A percentile compares a stretch with the other conserved stretches of the same genome.
These are phyloP conservation scores for Pediacus dermestoides DNA, from an alignment of 2,888 invertebrate genomes.

Conservation along the genomic window DNA sequence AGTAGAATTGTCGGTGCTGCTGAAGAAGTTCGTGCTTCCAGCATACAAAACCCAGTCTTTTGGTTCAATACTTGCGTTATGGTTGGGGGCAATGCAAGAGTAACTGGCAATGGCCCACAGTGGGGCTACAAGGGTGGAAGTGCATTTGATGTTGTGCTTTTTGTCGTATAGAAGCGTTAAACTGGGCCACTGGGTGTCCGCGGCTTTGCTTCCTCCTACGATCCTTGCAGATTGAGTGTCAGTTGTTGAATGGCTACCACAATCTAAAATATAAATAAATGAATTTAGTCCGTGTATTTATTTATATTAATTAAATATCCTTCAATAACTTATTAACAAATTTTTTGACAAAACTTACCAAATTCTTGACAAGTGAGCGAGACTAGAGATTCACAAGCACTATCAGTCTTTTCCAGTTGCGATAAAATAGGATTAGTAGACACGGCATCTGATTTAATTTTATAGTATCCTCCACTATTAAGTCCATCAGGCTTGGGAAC, in stretches of 20 bases:
- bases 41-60: slow-evolving; percentile 43
- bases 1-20: slow-evolving; percentile 39
- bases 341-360: slow-evolving; percentile 41
- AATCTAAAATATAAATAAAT: slow-evolving; percentile 39
- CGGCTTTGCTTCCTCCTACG: slow-evolving; percentile 51
- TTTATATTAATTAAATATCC: slow-evolving; percentile 1
- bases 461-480: slow-evolving; percentile 29
- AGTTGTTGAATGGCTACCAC: slow-evolving; percentile 45
- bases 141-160: slow-evolving; percentile 50
- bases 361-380: slow-evolving; percentile 58
- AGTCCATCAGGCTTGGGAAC: slow-evolving; percentile 29
- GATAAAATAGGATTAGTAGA: slow-evolving; percentile 38
- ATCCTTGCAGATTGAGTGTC: slow-evolving; percentile 48
- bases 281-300: too few species aligned
- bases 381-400: slow-evolving; percentile 50
- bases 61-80: slow-evolving; percentile 12
- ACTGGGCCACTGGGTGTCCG: slow-evolving; percentile 57
- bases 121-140: slow-evolving; percentile 52
- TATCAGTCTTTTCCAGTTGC: slow-evolving; percentile 49
- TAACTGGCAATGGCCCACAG: slow-evolving; percentile 53
- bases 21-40: slow-evolving; percentile 45
- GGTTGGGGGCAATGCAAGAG: slow-evolving; percentile 44
- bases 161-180: slow-evolving; percentile 54
- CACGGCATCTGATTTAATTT: slow-evolving; percentile 28
- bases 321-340: too few species aligned